Percentiles rank a stretch among this genome's conserved stretches.
phyloP scores from a whole-genome alignment of 2,888 invertebrate genomes.

The Agrochola lota region DNA sequence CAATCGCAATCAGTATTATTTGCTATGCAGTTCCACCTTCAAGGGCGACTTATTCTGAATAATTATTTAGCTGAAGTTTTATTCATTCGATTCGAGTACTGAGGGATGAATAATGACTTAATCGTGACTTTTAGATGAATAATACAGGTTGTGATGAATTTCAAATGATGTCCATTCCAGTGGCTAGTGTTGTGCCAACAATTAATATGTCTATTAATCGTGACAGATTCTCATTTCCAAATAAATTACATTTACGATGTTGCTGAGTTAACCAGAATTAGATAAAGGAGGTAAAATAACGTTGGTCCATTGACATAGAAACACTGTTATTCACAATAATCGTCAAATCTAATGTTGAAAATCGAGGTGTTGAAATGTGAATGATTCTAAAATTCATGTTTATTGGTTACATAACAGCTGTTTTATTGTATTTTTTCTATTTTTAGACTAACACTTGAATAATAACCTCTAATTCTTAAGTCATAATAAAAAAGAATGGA shows the following conservation, averaged over 20 bases:
- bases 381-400: neutral
- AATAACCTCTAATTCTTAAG: too few species aligned
- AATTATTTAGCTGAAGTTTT: constrained; percentile 45
- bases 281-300: constrained; percentile 4
- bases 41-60: constrained; percentile 43
- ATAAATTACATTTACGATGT: constrained; percentile 26
- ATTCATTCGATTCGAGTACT: constrained; percentile 59
- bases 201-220: constrained; percentile 48
- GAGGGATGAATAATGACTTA: constrained; percentile 66
- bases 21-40: constrained; percentile 40
- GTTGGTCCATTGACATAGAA: constrained; percentile 32
- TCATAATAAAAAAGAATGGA: neutral
- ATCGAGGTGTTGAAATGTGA: neutral
- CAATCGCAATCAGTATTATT: constrained; percentile 15
- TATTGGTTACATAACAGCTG: constrained; percentile 7
- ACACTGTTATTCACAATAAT: constrained; percentile 19
- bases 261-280: constrained; percentile 23
- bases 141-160: constrained; percentile 55
- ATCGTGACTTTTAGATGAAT: constrained; percentile 69
- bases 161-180: constrained; percentile 45
- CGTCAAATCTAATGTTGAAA: constrained; percentile 19
- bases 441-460: neutral
- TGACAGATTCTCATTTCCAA: constrained; percentile 47
- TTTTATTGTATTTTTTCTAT: neutral
- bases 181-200: constrained; percentile 35